Percentiles rank a stretch among this genome's conserved stretches.
Evolutionary conservation across 2,797 vertebrate genomes (phyloP).

Genomic region (Muscicapa comitata): DNA sequence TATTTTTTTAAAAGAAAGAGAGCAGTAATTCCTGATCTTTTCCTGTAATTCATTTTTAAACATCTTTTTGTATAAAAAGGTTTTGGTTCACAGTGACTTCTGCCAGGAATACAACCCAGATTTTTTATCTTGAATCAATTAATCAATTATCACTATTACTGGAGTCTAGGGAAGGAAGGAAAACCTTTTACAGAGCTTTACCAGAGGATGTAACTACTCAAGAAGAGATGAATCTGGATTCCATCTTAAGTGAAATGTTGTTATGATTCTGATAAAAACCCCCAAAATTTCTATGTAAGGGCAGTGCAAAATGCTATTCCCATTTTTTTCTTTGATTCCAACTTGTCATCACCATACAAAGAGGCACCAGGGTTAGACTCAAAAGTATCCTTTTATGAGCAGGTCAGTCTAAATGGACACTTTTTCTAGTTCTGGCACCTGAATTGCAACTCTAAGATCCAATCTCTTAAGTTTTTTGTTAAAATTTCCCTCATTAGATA

Average conservation of each 20-base stretch:
- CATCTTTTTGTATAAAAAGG: background rate
- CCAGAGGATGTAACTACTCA: background rate
- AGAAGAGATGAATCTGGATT: background rate
- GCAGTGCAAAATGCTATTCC: background rate
- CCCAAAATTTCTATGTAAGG: background rate
- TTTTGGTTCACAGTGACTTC: background rate
- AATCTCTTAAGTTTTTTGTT: background rate
- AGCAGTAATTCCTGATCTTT: background rate
- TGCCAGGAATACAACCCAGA: background rate
- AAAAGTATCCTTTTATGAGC: background rate
- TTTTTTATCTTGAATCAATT: slow-evolving; percentile 5
- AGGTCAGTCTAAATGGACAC: background rate
- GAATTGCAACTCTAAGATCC: background rate
- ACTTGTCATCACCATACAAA: background rate
- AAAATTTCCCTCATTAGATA: background rate
- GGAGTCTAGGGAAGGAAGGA: background rate
- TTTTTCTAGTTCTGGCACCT: background rate
- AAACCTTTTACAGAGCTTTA: background rate
- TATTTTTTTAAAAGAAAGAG: background rate
- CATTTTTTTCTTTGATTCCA: background rate
- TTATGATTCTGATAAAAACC: background rate
- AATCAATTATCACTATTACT: background rate
- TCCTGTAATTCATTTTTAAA: background rate
- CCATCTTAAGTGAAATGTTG: background rate
- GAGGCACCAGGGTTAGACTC: background rate